phyloP scores from a whole-genome alignment of 2,888 invertebrate species.

The Deilephila elpenor region DNA sequence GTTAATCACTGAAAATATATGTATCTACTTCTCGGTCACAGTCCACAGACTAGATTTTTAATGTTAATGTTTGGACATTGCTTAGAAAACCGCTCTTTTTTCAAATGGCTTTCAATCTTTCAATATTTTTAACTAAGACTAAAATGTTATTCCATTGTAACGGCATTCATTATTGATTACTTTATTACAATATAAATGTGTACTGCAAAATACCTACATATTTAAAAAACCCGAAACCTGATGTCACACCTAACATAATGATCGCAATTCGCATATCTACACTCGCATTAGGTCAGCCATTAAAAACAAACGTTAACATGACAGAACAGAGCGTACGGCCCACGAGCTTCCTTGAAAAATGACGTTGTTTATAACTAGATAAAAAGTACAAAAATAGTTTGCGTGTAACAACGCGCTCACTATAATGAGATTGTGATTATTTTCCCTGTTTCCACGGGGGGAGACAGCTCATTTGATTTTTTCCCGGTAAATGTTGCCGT shows the following conservation, averaged over 20 bases:
- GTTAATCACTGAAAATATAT: too few species aligned
- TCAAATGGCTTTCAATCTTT: too few species aligned
- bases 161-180: too few species aligned
- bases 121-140: too few species aligned
- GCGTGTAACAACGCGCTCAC: slow-evolving; percentile 67
- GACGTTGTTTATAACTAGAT: slow-evolving; percentile 30
- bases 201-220: too few species aligned
- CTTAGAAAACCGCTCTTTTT: too few species aligned
- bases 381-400: slow-evolving; percentile 50
- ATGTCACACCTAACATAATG: background rate
- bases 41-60: too few species aligned
- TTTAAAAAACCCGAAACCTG: too few species aligned
- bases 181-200: too few species aligned
- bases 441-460: slow-evolving; percentile 56
- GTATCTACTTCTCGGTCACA: too few species aligned
- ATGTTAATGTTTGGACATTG: too few species aligned
- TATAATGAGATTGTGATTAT: slow-evolving; percentile 72
- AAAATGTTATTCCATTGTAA: too few species aligned
- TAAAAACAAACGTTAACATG: slow-evolving; percentile 35
- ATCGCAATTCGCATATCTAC: background rate
- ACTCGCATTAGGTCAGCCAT: slow-evolving; percentile 9
- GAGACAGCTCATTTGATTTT: slow-evolving; percentile 36
- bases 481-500: slow-evolving; percentile 28
- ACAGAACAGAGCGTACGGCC: slow-evolving; percentile 34
- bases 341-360: slow-evolving; percentile 28